Evolutionary conservation across 2,113 vertebrate species (phyloP).

Genomic region (Beaufortia kweichowensis): DNA sequence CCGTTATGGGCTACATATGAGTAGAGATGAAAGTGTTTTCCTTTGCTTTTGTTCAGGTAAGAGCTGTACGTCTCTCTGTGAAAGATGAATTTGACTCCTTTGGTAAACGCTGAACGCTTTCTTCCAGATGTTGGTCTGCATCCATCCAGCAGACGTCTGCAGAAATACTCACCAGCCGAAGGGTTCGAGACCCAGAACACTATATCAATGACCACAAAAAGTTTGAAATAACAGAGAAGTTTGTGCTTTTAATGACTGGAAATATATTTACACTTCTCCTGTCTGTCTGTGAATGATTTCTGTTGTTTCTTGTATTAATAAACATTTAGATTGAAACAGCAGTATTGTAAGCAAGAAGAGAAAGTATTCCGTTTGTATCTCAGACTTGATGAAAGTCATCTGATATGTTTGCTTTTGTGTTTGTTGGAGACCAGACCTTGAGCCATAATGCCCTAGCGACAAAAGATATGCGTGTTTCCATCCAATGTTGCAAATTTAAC

Average conservation of each 20-base stretch:
- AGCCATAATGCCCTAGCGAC: too few relatives aligned
- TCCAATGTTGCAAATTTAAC: too few relatives aligned
- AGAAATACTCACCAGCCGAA: background rate
- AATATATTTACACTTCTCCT: conserved; percentile 27
- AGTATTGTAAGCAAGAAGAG: conserved; percentile 28
- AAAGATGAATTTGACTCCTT: too few relatives aligned
- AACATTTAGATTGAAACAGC: conserved; percentile 32
- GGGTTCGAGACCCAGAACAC: too few relatives aligned
- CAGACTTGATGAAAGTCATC: too few relatives aligned
- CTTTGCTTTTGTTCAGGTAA: conserved; percentile 1
- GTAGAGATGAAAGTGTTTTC: background rate
- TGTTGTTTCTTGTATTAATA: background rate
- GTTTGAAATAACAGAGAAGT: background rate
- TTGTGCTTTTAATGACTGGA: background rate
- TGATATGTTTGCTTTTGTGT: too few relatives aligned
- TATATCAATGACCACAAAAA: too few relatives aligned
- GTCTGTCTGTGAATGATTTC: too few relatives aligned
- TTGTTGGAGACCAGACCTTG: too few relatives aligned
- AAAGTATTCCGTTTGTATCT: background rate
- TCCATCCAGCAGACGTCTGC: background rate
- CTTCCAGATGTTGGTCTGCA: background rate
- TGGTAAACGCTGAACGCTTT: background rate
- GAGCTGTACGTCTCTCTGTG: background rate
- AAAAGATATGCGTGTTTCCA: too few relatives aligned
- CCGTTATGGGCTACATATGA: background rate